These are phyloP conservation scores for Agrochola macilenta DNA, from an alignment of 2,888 invertebrate species.

Conservation along the genomic window DNA sequence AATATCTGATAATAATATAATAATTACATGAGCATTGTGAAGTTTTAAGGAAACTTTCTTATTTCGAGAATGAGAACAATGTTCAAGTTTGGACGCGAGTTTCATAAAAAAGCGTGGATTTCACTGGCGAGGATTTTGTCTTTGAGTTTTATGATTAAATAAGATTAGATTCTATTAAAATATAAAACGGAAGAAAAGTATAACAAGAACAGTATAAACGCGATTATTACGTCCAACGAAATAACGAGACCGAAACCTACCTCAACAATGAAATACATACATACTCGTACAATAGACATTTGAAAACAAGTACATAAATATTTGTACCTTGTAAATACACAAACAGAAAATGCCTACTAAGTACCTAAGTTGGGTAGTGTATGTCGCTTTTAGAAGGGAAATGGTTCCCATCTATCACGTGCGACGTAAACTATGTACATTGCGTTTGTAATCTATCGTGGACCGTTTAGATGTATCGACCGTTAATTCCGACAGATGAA, in stretches of 20 bases:
- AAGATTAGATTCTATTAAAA: neutral
- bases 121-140: neutral
- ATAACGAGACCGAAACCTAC: neutral
- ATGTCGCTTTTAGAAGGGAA: constrained; percentile 21
- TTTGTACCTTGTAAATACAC: neutral
- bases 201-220: neutral
- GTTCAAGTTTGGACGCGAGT: constrained; percentile 41
- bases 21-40: constrained; percentile 56
- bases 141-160: neutral
- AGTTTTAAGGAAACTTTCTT: constrained; percentile 64
- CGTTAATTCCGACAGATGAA: constrained; percentile 43
- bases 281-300: neutral
- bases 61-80: constrained; percentile 51
- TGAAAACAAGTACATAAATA: neutral
- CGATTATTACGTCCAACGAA: neutral
- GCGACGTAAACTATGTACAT: constrained; percentile 42
- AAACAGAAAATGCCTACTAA: constrained; percentile 1
- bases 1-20: constrained; percentile 56
- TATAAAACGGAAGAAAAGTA: neutral
- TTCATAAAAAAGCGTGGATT: constrained; percentile 34
- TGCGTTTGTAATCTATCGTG: constrained; percentile 53
- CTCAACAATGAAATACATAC: neutral
- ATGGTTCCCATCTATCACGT: constrained; percentile 46
- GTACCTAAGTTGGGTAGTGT: constrained; percentile 1
- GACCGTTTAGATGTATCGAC: constrained; percentile 56